A percentile compares a stretch with the other conserved stretches of the same genome.
Evolutionary conservation across 2,113 vertebrate species (phyloP).

Genomic region (Atherinomorus stipes): DNA sequence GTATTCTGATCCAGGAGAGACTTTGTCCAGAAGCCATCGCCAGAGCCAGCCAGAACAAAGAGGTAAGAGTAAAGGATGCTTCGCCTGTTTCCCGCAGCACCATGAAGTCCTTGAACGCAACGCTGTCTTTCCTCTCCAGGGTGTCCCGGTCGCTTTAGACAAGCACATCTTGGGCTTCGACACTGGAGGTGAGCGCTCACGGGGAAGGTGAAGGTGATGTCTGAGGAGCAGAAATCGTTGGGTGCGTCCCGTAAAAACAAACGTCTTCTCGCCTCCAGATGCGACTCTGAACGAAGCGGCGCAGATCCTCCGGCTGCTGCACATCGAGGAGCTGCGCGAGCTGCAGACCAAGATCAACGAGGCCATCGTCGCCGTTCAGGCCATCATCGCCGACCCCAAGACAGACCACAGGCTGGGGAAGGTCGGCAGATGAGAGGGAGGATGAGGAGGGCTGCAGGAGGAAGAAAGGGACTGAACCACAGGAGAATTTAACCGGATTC

Average conservation of each 20-base stretch:
- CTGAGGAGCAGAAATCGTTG: too few species aligned
- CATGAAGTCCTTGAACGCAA: too few species aligned
- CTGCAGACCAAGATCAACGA: slow-evolving; percentile 98
- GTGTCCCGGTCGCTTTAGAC: slow-evolving; percentile 93
- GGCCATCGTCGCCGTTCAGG: slow-evolving; percentile 97
- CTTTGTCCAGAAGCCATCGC: slow-evolving; percentile 92
- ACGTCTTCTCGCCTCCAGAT: slow-evolving; percentile 78
- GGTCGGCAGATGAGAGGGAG: slow-evolving; percentile 91
- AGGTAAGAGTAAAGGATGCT: slow-evolving; percentile 79
- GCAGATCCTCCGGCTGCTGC: slow-evolving; percentile 93
- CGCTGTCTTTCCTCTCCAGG: slow-evolving; percentile 75
- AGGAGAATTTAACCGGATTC: slow-evolving; percentile 24
- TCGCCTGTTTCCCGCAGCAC: too few species aligned
- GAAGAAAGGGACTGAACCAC: slow-evolving; percentile 23
- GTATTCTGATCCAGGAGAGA: slow-evolving; percentile 95
- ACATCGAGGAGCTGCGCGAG: slow-evolving; percentile 96
- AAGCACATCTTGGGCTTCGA: slow-evolving; percentile 96
- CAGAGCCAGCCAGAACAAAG: slow-evolving; percentile 91
- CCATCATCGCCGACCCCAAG: slow-evolving; percentile 97
- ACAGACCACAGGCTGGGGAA: slow-evolving; percentile 98
- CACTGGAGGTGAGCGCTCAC: slow-evolving; percentile 91
- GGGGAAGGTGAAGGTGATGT: too few species aligned
- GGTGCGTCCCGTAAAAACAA: background rate
- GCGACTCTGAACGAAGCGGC: slow-evolving; percentile 96
- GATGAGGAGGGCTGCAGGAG: too few species aligned